phyloP scores from a whole-genome alignment of 2,888 invertebrate genomes.

The Pyrocoelia pectoralis region DNA sequence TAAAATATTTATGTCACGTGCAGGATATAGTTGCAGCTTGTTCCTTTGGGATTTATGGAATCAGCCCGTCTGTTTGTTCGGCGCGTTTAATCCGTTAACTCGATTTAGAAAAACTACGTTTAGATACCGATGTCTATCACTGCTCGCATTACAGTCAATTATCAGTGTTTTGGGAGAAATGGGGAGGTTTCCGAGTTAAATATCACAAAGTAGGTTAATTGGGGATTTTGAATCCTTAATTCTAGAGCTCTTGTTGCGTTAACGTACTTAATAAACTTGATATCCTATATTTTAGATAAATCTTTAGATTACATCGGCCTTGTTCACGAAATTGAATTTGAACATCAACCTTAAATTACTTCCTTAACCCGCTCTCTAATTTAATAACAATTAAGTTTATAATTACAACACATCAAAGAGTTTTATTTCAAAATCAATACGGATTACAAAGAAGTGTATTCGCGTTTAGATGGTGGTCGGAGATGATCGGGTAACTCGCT shows the following conservation, averaged over 20 bases:
- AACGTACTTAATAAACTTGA: slow-evolving; percentile 16
- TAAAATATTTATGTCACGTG: slow-evolving; percentile 4
- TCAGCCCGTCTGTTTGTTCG: slow-evolving; percentile 30
- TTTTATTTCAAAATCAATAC: slow-evolving; percentile 4
- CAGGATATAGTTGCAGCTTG: not conserved
- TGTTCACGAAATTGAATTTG: not conserved
- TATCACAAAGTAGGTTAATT: slow-evolving; percentile 15
- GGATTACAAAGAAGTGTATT: slow-evolving; percentile 27
- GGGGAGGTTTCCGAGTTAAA: slow-evolving; percentile 10
- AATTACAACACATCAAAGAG: not conserved
- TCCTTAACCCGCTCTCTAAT: not conserved
- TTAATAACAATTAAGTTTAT: not conserved
- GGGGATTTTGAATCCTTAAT: slow-evolving; percentile 16
- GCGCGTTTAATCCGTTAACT: slow-evolving; percentile 29
- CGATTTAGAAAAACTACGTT: slow-evolving; percentile 21
- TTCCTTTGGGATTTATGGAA: slow-evolving; percentile 26
- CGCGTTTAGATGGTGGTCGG: slow-evolving; percentile 82
- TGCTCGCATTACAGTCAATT: slow-evolving; percentile 31
- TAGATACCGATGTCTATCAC: slow-evolving; percentile 26
- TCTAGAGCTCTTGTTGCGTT: slow-evolving; percentile 12
- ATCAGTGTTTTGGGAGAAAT: slow-evolving; percentile 19
- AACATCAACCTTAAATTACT: too few species aligned
- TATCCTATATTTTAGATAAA: slow-evolving; percentile 9
- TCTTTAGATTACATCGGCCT: not conserved
- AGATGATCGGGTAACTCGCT: slow-evolving; percentile 85